Base-by-base conservation (phyloP, 1,140 invertebrate genomes). In the Himalopsyche phryganea region DNA sequence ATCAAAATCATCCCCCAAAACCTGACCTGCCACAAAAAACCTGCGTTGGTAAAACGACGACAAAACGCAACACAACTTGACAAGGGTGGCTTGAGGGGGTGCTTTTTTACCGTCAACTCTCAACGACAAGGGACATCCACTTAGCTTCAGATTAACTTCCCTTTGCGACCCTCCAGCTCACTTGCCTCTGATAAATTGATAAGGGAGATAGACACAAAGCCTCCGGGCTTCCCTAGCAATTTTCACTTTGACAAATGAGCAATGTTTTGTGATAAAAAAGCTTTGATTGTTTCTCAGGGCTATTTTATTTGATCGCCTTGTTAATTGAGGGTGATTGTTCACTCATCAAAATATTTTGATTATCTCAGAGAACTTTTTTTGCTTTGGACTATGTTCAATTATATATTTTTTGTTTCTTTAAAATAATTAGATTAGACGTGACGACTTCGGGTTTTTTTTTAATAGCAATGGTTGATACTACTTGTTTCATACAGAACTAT, bases 111-210 rank as follows among this genome's bases (percentile, higher is more conserved):
- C 41, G 51, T 50, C 51, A 6, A 46, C n/a, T 56, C 47, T 20
- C 56, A 51, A 58, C 50, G 61, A 64, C 62, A 64, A 64, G 62
- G 58, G 62, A 64, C 62, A 64, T 60, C 62, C 58, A 64, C 62
- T 64, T 64, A 64, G 58, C 62, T 64, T 60, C 58, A 60, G 62
- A 64, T 64, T 64, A 64, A 58, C 62, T 56, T 51, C 55, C 61
- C 56, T 49, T 49, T 14, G 33, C 55, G 55, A 20, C 23, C 23
- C 23, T 28, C 23, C 23, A 28, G n/a, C 23, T 28, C 23, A 9
- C 23, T 28, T 28, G 3, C 23, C 42, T 33, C 49, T 53, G 62
- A 64, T 64, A 63, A 63, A 63, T 63, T 63, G 62, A 60, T 64
- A 60, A 58, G 51, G 52, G 52, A 50, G 60, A 20, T 36, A 13